phyloP scores from a whole-genome alignment of 2,888 invertebrate species.

The Drosophila testacea region DNA sequence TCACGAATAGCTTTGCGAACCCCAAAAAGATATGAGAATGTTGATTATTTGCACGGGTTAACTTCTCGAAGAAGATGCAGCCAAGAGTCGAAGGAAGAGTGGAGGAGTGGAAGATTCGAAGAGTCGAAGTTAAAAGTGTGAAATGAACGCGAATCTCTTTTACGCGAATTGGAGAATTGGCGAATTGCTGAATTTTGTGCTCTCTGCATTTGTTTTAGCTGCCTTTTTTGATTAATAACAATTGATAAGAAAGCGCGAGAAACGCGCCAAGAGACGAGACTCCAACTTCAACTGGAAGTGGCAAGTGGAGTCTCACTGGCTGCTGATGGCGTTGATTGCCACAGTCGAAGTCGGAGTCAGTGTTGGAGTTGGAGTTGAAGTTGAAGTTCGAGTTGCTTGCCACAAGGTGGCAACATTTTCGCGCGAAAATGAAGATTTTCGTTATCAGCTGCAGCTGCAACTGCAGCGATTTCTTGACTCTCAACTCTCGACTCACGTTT shows the following conservation, averaged over 20 bases:
- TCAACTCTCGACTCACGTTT: conserved; percentile 64
- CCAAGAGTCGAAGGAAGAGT: conserved; percentile 9
- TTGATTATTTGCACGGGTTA: conserved; percentile 78
- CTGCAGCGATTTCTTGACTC: conserved; percentile 44
- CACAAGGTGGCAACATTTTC: conserved; percentile 76
- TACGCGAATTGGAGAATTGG: conserved; percentile 53
- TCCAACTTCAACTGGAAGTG: not conserved
- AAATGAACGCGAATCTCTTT: conserved; percentile 63
- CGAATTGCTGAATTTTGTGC: conserved; percentile 69
- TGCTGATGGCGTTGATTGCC: conserved; percentile 74
- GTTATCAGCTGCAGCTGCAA: conserved; percentile 61
- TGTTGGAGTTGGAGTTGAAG: not conserved
- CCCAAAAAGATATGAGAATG: conserved; percentile 74
- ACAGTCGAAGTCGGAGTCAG: conserved; percentile 4
- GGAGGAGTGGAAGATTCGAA: not conserved
- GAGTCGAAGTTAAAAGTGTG: conserved; percentile 53
- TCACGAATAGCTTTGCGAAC: conserved; percentile 71
- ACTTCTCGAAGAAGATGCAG: conserved; percentile 10
- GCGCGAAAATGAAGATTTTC: conserved; percentile 79
- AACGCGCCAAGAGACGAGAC: conserved; percentile 4
- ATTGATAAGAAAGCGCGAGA: conserved; percentile 61
- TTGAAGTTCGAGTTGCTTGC: conserved; percentile 7
- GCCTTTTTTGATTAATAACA: conserved; percentile 82
- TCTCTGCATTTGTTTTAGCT: conserved; percentile 69
- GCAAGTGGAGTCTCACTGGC: conserved; percentile 39